A percentile compares a stretch with the other conserved stretches of the same genome.
Evolutionary conservation across 2,888 invertebrate species (phyloP).

Genomic region (Lasioglossum vierecki): DNA sequence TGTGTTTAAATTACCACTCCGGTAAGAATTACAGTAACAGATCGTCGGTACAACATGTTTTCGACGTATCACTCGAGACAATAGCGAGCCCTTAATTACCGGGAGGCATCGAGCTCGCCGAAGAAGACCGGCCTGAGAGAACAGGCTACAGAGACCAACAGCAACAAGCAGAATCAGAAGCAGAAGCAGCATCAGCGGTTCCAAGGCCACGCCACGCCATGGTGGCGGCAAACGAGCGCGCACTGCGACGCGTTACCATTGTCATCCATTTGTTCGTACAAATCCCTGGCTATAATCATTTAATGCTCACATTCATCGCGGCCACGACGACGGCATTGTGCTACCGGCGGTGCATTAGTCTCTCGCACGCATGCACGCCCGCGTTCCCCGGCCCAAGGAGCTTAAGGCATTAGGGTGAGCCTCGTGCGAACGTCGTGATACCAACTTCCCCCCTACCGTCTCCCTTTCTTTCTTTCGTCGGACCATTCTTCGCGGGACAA

Average conservation of each 20-base stretch:
- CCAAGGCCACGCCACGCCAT: slow-evolving; percentile 31
- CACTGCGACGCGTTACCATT: slow-evolving; percentile 71
- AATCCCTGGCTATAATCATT: slow-evolving; percentile 80
- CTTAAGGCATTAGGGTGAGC: slow-evolving; percentile 77
- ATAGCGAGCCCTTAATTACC: slow-evolving; percentile 42
- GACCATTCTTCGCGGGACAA: slow-evolving; percentile 18
- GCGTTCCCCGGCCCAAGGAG: slow-evolving; percentile 77
- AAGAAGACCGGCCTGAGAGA: neutral
- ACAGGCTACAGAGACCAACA: neutral
- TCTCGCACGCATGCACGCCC: slow-evolving; percentile 79
- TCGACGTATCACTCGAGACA: slow-evolving; percentile 32
- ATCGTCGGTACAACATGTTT: slow-evolving; percentile 2
- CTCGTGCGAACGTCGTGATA: slow-evolving; percentile 69
- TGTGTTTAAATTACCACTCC: slow-evolving; percentile 8
- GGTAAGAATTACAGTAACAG: neutral
- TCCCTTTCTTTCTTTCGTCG: slow-evolving; percentile 20
- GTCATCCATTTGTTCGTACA: slow-evolving; percentile 80
- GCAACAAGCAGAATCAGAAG: neutral
- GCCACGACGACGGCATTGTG: slow-evolving; percentile 71
- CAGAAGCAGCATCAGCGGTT: neutral
- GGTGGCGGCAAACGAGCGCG: slow-evolving; percentile 45
- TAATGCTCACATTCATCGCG: slow-evolving; percentile 79
- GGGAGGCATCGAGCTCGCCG: slow-evolving; percentile 12
- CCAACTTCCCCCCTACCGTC: neutral
- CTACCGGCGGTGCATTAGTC: slow-evolving; percentile 74